phyloP scores from a whole-genome alignment of 2,113 vertebrate species.

The Riparia riparia region DNA sequence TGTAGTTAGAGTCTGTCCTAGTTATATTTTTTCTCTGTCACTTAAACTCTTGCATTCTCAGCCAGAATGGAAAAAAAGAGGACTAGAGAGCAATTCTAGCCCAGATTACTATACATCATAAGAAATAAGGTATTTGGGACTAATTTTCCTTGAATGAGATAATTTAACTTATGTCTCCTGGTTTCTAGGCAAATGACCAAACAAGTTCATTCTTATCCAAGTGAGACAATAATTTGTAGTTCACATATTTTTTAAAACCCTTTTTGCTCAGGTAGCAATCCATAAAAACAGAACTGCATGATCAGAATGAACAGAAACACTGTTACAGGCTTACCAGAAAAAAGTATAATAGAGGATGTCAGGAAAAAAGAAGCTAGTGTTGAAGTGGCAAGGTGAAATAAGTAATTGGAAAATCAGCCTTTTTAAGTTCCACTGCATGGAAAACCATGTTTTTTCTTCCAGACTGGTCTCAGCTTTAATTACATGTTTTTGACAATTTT shows the following conservation, averaged over 20 bases:
- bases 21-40: neutral
- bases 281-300: neutral
- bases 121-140: neutral
- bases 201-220: neutral
- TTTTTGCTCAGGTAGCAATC: neutral
- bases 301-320: neutral
- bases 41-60: neutral
- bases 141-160: neutral
- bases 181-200: neutral
- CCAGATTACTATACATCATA: neutral
- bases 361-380: neutral
- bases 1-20: neutral
- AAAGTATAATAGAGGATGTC: neutral
- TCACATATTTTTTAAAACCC: neutral
- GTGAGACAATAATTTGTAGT: neutral
- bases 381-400: neutral
- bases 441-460: neutral
- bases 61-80: neutral
- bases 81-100: neutral
- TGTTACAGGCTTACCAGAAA: neutral
- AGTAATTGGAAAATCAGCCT: neutral
- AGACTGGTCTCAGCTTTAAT: neutral
- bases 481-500: neutral
- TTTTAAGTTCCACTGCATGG: neutral
- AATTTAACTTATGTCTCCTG: neutral